Evolutionary conservation across 2,797 vertebrate genomes (phyloP).

Genomic region (Micromesistius poutassou): DNA sequence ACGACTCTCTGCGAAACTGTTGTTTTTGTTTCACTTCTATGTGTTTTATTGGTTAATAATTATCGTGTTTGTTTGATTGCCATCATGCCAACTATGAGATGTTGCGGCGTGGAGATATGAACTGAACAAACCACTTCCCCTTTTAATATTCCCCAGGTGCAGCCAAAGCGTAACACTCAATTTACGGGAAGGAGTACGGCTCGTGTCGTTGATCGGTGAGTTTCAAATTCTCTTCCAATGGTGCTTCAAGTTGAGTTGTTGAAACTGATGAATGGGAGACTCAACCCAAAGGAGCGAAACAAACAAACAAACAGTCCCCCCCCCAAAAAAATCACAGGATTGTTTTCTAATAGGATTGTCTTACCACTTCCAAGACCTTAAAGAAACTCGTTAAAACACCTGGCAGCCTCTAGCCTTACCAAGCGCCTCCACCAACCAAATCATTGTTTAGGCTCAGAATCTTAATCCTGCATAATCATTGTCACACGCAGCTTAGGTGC

Average conservation of each 20-base stretch:
- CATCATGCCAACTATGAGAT: background rate
- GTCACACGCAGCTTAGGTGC: slow-evolving; percentile 18
- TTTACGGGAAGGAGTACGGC: background rate
- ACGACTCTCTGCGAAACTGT: background rate
- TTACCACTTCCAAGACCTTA: slow-evolving; percentile 3
- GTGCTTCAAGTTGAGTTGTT: background rate
- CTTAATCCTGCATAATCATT: slow-evolving; percentile 17
- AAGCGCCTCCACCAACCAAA: background rate
- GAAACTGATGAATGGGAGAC: slow-evolving; percentile 8
- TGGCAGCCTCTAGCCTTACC: slow-evolving; percentile 7
- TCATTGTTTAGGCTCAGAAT: background rate
- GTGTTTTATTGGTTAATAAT: background rate
- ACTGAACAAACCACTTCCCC: background rate
- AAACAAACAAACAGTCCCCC: slow-evolving; percentile 7
- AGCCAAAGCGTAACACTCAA: background rate
- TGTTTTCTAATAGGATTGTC: slow-evolving; percentile 5
- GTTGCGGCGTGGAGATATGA: background rate
- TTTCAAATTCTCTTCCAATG: slow-evolving; percentile 8
- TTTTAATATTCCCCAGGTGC: slow-evolving; percentile 6
- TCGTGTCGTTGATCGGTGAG: background rate
- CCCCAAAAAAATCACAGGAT: background rate
- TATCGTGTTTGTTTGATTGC: background rate
- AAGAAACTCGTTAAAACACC: slow-evolving; percentile 18
- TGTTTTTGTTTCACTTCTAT: background rate
- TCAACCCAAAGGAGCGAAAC: background rate